Conservation (phyloP, 2,888 invertebrate species). For the Acleris emargana region DNA sequence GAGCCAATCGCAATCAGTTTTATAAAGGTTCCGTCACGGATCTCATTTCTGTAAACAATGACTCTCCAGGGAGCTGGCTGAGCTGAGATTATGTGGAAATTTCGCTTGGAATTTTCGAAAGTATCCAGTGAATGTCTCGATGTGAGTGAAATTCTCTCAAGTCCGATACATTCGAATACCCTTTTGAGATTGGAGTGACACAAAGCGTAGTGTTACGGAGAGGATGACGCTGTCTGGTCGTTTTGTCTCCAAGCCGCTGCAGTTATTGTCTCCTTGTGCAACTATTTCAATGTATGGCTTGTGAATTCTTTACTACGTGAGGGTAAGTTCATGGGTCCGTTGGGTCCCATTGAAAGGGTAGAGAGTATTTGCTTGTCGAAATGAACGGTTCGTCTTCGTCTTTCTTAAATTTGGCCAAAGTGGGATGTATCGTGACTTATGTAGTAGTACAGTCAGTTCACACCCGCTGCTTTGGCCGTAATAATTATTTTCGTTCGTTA, state of each 20-base stretch:
- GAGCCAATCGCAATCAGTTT: slow-evolving; percentile 47
- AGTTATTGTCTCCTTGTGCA: slow-evolving; percentile 60
- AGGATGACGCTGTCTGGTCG: slow-evolving; percentile 65
- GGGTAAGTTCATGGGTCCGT: not conserved
- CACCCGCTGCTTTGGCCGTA: no score
- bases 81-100: slow-evolving; percentile 62
- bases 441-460: no score
- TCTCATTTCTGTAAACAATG: slow-evolving; percentile 63
- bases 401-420: not conserved
- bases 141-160: slow-evolving; percentile 69
- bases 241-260: slow-evolving; percentile 63
- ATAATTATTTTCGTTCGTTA: no score
- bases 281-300: not conserved
- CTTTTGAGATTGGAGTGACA: slow-evolving; percentile 77
- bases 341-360: no score
- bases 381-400: not conserved
- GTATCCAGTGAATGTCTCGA: slow-evolving; percentile 56
- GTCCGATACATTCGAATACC: slow-evolving; percentile 78
- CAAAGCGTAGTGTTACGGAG: slow-evolving; percentile 76
- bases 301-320: not conserved
- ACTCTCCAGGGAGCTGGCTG: slow-evolving; percentile 42
- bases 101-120: slow-evolving; percentile 56
- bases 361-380: no score
- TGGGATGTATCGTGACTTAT: no score
- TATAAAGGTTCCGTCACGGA: slow-evolving; percentile 48